Evolutionary conservation across 37 sponge, comb jelly and placozoan species (phyloP), one percentile per base, ranked within the genome.

Genomic region (Spongilla lacustris): DNA sequence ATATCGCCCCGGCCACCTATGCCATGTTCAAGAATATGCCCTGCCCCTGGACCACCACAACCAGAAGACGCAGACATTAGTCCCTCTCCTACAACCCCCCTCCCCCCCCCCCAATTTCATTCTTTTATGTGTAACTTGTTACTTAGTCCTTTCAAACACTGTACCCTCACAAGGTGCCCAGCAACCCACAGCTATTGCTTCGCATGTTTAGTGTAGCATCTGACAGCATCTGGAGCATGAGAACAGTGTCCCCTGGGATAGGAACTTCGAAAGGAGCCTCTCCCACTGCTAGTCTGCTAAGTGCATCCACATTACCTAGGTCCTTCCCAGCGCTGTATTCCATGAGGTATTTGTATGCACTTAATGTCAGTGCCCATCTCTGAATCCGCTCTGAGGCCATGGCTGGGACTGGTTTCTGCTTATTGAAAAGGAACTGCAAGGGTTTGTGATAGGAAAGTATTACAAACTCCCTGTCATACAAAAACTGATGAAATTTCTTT

Each of bases 371-470:
- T 22, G 86, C 87, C 87, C 87, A 86, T n/a, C 80, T 29, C 69
- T 75, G 88, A 25, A 81, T 34, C 2, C 77, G 37, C 11, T 77
- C 88, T 22, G 88, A 86, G 4, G 74, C 87, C 73, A 86, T 72
- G 36, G 80, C 0, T 24, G 87, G 87, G 31, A 71, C 31, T 50
- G 30, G 74, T 26, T 68, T 49, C 26, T 24, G 34, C 67, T 79
- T 67, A 31, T 32, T 66, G 13, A 86, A 79, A 34, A 86, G 22
- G 66, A 80, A 50, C 34, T 80, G 80, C 27, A 86, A 36, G 19
- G 87, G 80, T 36, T 86, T 86, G 81, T 86, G 87, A 50, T 86
- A 80, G 13, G 87, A 80, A 26, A 73, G 25, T 58, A 86, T 80
- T 12, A 24, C 33, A 36, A 86, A 86, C 30, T 49, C 28, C 26